A percentile compares a stretch with the other conserved stretches of the same genome.
Evolutionary conservation across 2,888 invertebrate species (phyloP).

Genomic region (Macrosoma leucophasiata): DNA sequence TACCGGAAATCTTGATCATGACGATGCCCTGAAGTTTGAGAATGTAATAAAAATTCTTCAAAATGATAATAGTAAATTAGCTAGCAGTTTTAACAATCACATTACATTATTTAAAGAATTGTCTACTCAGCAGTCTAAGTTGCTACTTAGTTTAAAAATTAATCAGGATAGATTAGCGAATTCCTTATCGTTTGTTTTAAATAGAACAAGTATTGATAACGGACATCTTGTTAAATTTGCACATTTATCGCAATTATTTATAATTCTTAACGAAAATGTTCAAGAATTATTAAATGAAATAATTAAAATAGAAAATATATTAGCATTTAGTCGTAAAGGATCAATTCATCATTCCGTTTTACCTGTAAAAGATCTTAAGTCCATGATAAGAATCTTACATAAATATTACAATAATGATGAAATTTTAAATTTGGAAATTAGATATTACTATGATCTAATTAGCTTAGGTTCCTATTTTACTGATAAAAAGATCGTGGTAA

Average conservation of each 20-base stretch:
- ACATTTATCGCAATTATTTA: slow-evolving; percentile 3
- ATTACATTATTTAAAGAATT: background rate
- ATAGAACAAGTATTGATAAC: background rate
- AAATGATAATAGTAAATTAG: slow-evolving; percentile 2
- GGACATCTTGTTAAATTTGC: background rate
- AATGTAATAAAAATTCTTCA: slow-evolving; percentile 4
- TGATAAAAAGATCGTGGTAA: slow-evolving; percentile 1
- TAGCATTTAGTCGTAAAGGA: slow-evolving; percentile 9
- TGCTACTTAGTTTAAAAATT: background rate
- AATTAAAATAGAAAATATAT: slow-evolving; percentile 7
- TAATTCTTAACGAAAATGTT: slow-evolving; percentile 1
- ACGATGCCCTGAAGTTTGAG: slow-evolving; percentile 3
- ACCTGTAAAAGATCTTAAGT: slow-evolving; percentile 1
- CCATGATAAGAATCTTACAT: slow-evolving; percentile 1
- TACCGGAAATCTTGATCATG: slow-evolving; percentile 3
- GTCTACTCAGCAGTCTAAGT: background rate
- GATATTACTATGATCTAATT: slow-evolving; percentile 3
- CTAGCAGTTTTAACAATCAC: slow-evolving; percentile 1
- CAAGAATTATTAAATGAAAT: slow-evolving; percentile 1
- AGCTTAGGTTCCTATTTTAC: slow-evolving; percentile 2
- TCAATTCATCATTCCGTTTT: slow-evolving; percentile 8
- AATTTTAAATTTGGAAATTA: slow-evolving; percentile 2
- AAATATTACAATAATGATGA: background rate
- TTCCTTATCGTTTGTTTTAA: background rate
- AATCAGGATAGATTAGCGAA: background rate